Percentiles rank a stretch among this genome's conserved stretches.
Evolutionary conservation across 1,140 invertebrate species (phyloP).

Genomic region (Drosophila takahashii): DNA sequence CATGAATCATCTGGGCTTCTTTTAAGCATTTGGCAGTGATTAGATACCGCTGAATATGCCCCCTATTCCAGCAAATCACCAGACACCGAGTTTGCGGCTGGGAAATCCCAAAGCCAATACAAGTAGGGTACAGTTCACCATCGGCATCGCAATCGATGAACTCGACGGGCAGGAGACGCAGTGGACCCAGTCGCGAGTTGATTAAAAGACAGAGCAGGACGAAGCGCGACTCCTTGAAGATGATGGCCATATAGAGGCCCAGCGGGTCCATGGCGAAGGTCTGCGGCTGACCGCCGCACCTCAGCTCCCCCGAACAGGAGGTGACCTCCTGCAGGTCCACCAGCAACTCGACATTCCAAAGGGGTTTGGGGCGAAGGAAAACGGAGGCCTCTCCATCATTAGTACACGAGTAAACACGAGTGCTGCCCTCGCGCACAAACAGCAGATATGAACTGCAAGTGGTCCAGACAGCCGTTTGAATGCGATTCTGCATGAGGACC

Average conservation of each 20-base stretch:
- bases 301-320: not conserved
- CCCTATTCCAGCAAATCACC: slow-evolving; percentile 6
- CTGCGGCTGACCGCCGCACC: slow-evolving; percentile 2
- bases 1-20: not conserved
- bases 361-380: not conserved
- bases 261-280: slow-evolving; percentile 35
- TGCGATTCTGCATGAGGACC: not conserved
- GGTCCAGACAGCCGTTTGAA: slow-evolving; percentile 48
- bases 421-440: slow-evolving; percentile 3
- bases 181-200: too few relatives aligned
- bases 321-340: slow-evolving; percentile 5
- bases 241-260: slow-evolving; percentile 25
- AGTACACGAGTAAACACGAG: slow-evolving; percentile 4
- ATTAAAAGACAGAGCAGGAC: slow-evolving; percentile 16
- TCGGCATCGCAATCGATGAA: slow-evolving; percentile 6
- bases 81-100: not conserved
- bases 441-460: slow-evolving; percentile 12
- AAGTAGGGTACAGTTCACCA: slow-evolving; percentile 13
- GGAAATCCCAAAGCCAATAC: slow-evolving; percentile 11
- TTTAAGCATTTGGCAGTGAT: not conserved
- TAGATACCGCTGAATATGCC: slow-evolving; percentile 1
- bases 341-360: slow-evolving; percentile 7
- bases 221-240: slow-evolving; percentile 38
- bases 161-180: not conserved
- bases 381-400: not conserved